phyloP scores from a whole-genome alignment of 2,113 vertebrate genomes.

The Urocolius indicus region DNA sequence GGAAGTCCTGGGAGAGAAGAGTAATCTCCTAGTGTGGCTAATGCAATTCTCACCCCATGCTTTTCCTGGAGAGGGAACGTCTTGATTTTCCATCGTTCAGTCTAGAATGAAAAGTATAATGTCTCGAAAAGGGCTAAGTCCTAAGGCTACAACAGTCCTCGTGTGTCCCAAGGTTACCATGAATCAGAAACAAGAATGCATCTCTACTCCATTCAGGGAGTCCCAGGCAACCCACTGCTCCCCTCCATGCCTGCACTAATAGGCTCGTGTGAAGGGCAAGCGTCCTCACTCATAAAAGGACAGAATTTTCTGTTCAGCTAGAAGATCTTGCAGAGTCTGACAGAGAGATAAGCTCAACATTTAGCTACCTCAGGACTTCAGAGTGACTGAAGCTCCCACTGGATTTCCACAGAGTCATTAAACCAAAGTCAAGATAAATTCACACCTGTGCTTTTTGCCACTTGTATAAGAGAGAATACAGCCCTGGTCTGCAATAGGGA shows the following conservation, averaged over 20 bases:
- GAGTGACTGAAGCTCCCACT: background rate
- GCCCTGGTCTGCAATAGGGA: background rate
- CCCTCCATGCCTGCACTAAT: background rate
- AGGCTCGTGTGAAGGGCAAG: rapidly evolving
- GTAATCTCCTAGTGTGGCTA: constrained; percentile 20
- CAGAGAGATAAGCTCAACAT: background rate
- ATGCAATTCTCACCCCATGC: constrained; percentile 36
- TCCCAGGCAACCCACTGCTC: background rate
- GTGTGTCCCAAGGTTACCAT: rapidly evolving
- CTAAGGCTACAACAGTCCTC: background rate
- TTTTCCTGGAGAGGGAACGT: background rate
- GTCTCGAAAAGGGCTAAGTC: background rate
- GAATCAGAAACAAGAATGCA: background rate
- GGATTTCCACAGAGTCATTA: background rate
- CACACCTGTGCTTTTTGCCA: background rate
- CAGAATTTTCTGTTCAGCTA: background rate
- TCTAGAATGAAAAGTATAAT: background rate
- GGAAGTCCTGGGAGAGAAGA: constrained; percentile 31
- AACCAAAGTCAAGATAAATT: background rate
- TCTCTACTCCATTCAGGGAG: background rate
- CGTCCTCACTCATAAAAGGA: background rate
- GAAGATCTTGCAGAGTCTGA: background rate
- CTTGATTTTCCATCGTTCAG: background rate
- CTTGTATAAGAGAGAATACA: background rate
- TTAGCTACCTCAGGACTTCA: background rate